Evolutionary conservation across 2,888 invertebrate genomes (phyloP).

Genomic region (Callyntrura guangdongensis): DNA sequence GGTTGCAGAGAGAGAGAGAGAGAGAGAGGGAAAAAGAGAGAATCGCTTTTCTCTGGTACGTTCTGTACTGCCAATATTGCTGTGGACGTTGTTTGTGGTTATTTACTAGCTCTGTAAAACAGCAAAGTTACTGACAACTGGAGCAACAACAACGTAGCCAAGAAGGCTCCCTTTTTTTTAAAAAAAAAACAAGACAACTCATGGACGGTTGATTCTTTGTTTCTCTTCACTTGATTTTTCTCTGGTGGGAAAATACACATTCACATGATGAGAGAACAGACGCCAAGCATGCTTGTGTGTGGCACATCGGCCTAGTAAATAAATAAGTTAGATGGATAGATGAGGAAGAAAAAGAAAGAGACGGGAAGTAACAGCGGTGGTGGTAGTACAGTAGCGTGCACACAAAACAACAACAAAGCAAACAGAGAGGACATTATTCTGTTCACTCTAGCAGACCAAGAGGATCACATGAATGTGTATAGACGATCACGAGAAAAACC

Average conservation of each 20-base stretch:
- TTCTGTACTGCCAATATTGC: not conserved
- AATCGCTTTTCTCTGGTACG: not conserved
- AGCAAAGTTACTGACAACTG: not conserved
- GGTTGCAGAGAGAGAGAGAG: too few species aligned
- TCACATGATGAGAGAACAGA: conserved; percentile 34
- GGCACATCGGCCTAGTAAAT: conserved; percentile 21
- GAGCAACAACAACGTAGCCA: not conserved
- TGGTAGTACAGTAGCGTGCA: conserved; percentile 10
- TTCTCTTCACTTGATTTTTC: conserved; percentile 54
- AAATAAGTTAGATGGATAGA: conserved; percentile 37
- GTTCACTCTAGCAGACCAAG: not conserved
- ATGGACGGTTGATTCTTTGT: conserved; percentile 69
- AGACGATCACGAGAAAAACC: conserved; percentile 6
- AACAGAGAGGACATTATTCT: conserved; percentile 21
- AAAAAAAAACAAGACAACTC: conserved; percentile 37
- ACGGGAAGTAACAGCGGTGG: not conserved
- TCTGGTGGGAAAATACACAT: conserved; percentile 52
- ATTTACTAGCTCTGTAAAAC: not conserved
- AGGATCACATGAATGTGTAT: not conserved
- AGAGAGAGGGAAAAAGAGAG: too few species aligned
- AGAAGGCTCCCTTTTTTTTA: conserved; percentile 42
- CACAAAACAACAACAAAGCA: conserved; percentile 28
- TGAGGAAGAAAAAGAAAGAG: not conserved
- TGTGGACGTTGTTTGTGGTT: not conserved
- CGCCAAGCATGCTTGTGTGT: conserved; percentile 2